A percentile compares a stretch with the other conserved stretches of the same genome.
Conservation (phyloP, 2,888 invertebrate genomes). For the Cyclophora punctaria region DNA sequence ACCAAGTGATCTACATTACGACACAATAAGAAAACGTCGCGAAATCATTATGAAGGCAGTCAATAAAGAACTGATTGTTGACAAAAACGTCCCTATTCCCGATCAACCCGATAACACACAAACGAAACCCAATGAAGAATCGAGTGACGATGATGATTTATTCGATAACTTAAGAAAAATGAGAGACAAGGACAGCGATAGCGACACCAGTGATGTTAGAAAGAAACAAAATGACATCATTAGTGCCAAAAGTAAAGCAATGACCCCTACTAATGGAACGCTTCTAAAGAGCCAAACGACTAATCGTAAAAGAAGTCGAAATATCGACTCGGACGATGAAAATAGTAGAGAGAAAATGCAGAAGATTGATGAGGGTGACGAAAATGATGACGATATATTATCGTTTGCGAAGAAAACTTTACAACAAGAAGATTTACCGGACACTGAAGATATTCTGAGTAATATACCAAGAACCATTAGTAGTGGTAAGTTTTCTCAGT, state of each 20-base stretch:
- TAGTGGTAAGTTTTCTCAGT: constrained; percentile 38
- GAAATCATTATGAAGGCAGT: constrained; percentile 74
- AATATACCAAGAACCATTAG: constrained; percentile 32
- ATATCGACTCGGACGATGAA: constrained; percentile 41
- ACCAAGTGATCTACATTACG: constrained; percentile 76
- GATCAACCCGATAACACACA: constrained; percentile 6
- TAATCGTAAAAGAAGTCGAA: constrained; percentile 51
- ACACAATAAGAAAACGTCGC: constrained; percentile 73
- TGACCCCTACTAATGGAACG: not conserved
- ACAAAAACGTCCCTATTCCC: constrained; percentile 11
- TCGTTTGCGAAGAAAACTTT: constrained; percentile 64
- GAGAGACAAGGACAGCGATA: constrained; percentile 29
- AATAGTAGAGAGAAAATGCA: constrained; percentile 47
- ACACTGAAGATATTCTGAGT: constrained; percentile 54
- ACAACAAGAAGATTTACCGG: constrained; percentile 49
- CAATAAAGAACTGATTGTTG: constrained; percentile 62
- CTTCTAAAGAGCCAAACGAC: not conserved
- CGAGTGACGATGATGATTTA: constrained; percentile 58
- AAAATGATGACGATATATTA: constrained; percentile 44
- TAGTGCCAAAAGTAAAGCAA: constrained; percentile 1
- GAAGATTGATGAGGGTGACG: constrained; percentile 48
- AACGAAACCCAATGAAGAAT: constrained; percentile 24
- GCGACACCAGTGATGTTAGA: not conserved
- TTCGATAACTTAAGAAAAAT: constrained; percentile 61
- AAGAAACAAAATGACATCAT: not conserved